Evolutionary conservation across 2,113 vertebrate species (phyloP).

Genomic region (Sinocyclocheilus rhinocerous): DNA sequence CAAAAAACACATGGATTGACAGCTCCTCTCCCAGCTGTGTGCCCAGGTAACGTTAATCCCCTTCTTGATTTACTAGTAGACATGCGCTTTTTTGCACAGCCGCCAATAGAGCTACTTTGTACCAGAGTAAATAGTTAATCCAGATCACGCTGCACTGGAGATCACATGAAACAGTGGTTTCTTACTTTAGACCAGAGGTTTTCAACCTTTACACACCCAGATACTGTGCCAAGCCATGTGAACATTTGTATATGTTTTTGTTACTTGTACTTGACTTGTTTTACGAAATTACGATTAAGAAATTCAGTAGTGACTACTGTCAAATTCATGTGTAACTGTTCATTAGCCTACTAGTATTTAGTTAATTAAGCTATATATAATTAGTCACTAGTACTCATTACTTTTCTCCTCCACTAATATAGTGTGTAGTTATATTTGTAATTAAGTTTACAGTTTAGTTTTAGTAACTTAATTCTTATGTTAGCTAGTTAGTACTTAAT

Average conservation of each 20-base stretch:
- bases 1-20: too few species aligned
- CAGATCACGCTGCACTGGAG: constrained; percentile 24
- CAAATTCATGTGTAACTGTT: too few species aligned
- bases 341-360: not conserved
- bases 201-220: not conserved
- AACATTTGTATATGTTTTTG: not conserved
- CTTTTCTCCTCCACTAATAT: too few species aligned
- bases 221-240: not conserved
- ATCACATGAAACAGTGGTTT: constrained; percentile 5
- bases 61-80: not conserved
- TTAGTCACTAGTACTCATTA: not conserved
- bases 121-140: constrained; percentile 16
- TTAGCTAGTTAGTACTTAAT: too few species aligned
- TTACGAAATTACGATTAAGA: not conserved
- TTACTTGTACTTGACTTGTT: not conserved
- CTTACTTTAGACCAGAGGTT: not conserved
- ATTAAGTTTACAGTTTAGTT: too few species aligned
- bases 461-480: too few species aligned
- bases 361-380: not conserved
- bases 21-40: too few species aligned
- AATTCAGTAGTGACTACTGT: not conserved
- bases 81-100: not conserved
- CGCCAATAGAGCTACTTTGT: not conserved
- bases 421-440: too few species aligned
- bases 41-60: constrained; percentile 74